Evolutionary conservation across 2,797 vertebrate genomes (phyloP).

Genomic region (Thalassophryne amazonica): DNA sequence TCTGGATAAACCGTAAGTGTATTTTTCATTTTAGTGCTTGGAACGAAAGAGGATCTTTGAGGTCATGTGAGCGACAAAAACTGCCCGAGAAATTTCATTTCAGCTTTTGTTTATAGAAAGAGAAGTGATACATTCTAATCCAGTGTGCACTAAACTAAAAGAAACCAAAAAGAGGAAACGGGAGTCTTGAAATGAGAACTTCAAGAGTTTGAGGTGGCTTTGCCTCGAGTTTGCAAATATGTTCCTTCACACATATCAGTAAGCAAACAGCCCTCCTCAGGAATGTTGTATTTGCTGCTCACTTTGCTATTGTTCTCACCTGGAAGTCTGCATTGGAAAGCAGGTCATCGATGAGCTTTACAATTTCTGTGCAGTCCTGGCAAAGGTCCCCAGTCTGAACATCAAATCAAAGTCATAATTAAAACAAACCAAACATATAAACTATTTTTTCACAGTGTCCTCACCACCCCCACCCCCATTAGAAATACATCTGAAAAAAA

Average conservation of each 20-base stretch:
- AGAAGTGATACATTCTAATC: too few species aligned
- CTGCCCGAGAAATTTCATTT: conserved; percentile 18
- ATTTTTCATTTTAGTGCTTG: too few species aligned
- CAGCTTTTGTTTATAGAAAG: conserved; percentile 10
- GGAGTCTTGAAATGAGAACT: not conserved
- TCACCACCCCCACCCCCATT: too few species aligned
- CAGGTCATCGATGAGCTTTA: conserved; percentile 67
- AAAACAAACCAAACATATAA: not conserved
- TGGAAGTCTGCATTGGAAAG: conserved; percentile 68
- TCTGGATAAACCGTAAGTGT: too few species aligned
- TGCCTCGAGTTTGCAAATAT: conserved; percentile 4
- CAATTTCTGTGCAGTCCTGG: conserved; percentile 75
- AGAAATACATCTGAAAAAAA: too few species aligned
- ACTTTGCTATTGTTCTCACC: conserved; percentile 46
- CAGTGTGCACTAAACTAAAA: too few species aligned
- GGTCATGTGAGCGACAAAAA: not conserved
- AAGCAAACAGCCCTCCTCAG: conserved; percentile 16
- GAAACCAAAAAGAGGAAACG: not conserved
- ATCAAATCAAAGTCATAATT: not conserved
- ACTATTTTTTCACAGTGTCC: too few species aligned
- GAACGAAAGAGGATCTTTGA: conserved; percentile 26
- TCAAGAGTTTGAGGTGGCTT: not conserved
- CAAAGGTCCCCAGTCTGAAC: conserved; percentile 65
- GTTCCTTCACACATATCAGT: conserved; percentile 13
- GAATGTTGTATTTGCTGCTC: conserved; percentile 21